These are phyloP conservation scores for Synanceia verrucosa DNA, from an alignment of 2,797 vertebrate species.

Conservation along the genomic window DNA sequence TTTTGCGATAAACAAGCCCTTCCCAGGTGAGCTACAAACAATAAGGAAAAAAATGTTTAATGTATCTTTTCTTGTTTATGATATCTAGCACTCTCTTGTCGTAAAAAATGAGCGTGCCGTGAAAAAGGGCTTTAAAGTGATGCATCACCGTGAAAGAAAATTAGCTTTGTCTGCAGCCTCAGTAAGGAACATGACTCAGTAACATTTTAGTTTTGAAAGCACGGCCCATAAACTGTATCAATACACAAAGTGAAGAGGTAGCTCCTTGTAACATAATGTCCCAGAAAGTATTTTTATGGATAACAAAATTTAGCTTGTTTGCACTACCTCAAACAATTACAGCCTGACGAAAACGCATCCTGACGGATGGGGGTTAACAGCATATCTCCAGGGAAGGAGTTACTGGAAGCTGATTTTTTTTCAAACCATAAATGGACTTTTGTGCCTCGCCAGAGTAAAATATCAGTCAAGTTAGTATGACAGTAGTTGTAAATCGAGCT, in stretches of 20 bases:
- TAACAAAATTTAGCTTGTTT: conserved; percentile 50
- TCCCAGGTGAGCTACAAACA: background rate
- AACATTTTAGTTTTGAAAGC: conserved; percentile 41
- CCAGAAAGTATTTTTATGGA: conserved; percentile 29
- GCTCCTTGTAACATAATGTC: conserved; percentile 29
- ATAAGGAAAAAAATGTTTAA: background rate
- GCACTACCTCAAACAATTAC: conserved; percentile 20
- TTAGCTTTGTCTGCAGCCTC: conserved; percentile 17
- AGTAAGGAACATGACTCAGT: conserved; percentile 31
- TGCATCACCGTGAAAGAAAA: conserved; percentile 16
- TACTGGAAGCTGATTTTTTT: conserved; percentile 8
- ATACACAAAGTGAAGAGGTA: conserved; percentile 29
- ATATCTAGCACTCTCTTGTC: conserved; percentile 1
- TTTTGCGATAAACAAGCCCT: background rate
- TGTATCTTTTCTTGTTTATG: background rate
- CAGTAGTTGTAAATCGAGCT: conserved; percentile 15
- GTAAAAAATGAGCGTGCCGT: background rate
- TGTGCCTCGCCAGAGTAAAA: conserved; percentile 14
- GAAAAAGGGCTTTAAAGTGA: conserved; percentile 24
- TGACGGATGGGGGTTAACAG: conserved; percentile 11
- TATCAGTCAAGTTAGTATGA: background rate
- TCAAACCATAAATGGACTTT: conserved; percentile 25
- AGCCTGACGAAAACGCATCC: background rate
- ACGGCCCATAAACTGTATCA: conserved; percentile 38
- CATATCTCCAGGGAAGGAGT: conserved; percentile 11